Base-by-base conservation (phyloP, 2,797 vertebrate genomes). In the Tokudaia tokunoshimensis region DNA sequence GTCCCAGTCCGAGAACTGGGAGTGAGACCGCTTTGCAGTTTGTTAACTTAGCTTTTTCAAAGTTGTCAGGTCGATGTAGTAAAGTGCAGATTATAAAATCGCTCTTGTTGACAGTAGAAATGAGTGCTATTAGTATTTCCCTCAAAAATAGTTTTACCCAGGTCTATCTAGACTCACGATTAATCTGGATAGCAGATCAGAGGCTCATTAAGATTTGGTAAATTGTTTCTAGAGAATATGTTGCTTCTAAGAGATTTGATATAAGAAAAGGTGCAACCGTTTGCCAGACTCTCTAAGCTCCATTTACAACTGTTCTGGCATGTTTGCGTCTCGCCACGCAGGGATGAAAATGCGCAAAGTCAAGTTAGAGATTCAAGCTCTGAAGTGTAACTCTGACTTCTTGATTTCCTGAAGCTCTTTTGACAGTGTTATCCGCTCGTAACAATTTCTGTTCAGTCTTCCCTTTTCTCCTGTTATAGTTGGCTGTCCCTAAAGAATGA, bases 221-320 rank as follows among this genome's bases (percentile, higher is more conserved):
- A 80, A 76, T 90, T 88, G 37, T 31, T 63, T 34, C 87, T 29
- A 70, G 47, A 96, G 78, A 57, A 59, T 67, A 52, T 47, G 47
- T 87, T 95, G 47, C 47, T 61, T 80, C 13, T 6, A 75, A 47
- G 44, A 96, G 74, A 89, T 92, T 87, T 94, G 72, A 55, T 59
- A 34, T 61, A 76, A 80, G 57, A 55, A 59, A 91, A 89, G 8
- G 24, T 29, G 3, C 41, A 67, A n/a, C 12, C 15, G 47, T 14
- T 83, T 52, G 63, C 70, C 4, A 7, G 0, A 76, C 44, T 90
- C 11, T 92, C 11, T 75, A 17, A 70, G 20, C 41, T 70, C 37
- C 24, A 17, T 81, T 24, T 91, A 1, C 0, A 87, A 0, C 79
- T 82, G 14, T n/a, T 72, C 22, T 26, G 70, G 72, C 9, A 29